Base-by-base conservation (phyloP, 2,888 invertebrate species). In the Philopedon plagiatum region DNA sequence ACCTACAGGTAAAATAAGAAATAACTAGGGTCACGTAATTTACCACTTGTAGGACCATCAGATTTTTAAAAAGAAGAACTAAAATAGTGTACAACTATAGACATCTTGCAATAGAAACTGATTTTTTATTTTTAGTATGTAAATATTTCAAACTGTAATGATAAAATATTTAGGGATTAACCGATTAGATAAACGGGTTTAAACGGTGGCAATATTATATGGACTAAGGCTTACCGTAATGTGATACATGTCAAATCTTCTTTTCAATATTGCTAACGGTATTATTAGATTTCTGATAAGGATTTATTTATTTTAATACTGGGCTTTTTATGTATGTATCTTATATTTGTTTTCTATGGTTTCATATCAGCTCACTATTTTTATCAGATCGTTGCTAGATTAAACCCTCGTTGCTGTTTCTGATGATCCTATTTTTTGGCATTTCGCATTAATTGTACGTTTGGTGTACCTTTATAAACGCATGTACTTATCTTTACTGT, bases 161-260 rank as follows among this genome's bases (percentile, higher is more conserved):
- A 79, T 78, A 79, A 75, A 78, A 77, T 76, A 76, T 77, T 78
- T 75, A 73, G 56, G 80, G 80, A 80, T 82, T 80, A 80, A 61
- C 62, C 73, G 81, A 82, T 81, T 80, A 81, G 82, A 82, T 81
- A 82, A 82, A 73, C 60, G 44, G 79, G 79, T 81, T 80, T 80
- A 81, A 74, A 76, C 78, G 76, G 81, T 79, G 76, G 81, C 81
- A 80, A 80, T 80, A 80, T 81, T 81, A 79, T 81, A 81, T 80
- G 80, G 79, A 81, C 78, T 79, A 71, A 77, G 67, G 78, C 73
- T 77, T 78, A 77, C 75, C 76, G 75, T 79, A 77, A 79, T 76
- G 76, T 76, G 77, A 79, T 79, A 77, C 75, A 76, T 76, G 80
- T 80, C 76, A 80, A 81, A 80, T 79, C 77, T 77, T 78, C 77